Conservation (phyloP, 2,888 invertebrate genomes). For the Panorpa germanica region DNA sequence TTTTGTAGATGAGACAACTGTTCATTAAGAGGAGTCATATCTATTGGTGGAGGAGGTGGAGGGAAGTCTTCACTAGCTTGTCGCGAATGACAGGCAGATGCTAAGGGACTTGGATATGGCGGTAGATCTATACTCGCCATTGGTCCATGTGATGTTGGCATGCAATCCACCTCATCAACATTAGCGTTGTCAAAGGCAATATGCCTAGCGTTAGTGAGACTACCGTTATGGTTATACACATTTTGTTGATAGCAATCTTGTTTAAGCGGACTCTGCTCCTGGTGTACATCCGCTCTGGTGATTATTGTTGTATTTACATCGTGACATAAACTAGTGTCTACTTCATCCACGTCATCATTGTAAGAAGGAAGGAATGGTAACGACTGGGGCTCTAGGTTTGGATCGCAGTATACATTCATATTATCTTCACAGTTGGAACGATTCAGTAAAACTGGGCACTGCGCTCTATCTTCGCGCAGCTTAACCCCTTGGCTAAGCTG, state of each 20-base stretch:
- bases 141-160: slow-evolving; percentile 27
- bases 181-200: slow-evolving; percentile 26
- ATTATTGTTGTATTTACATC: slow-evolving; percentile 48
- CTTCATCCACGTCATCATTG: slow-evolving; percentile 20
- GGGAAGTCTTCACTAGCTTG: slow-evolving; percentile 82
- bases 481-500: slow-evolving; percentile 58
- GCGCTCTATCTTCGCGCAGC: slow-evolving; percentile 29
- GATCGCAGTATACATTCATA: slow-evolving; percentile 12
- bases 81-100: slow-evolving; percentile 60
- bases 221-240: too few species aligned
- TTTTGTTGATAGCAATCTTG: too few species aligned
- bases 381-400: slow-evolving; percentile 33
- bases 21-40: slow-evolving; percentile 42
- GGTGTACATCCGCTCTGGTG: slow-evolving; percentile 71
- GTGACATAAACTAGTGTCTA: slow-evolving; percentile 24
- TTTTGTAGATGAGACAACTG: slow-evolving; percentile 31
- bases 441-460: slow-evolving; percentile 24
- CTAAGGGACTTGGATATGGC: slow-evolving; percentile 63
- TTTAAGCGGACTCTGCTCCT: slow-evolving; percentile 53
- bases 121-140: slow-evolving; percentile 37
- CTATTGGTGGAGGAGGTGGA: slow-evolving; percentile 67
- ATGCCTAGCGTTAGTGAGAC: slow-evolving; percentile 17
- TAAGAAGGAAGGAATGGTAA: slow-evolving; percentile 39
- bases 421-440: slow-evolving; percentile 20
- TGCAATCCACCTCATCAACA: slow-evolving; percentile 45